A percentile compares a stretch with the other conserved stretches of the same genome.
These are phyloP conservation scores for Mustelus asterias DNA, from an alignment of 2,113 vertebrate species.

Conservation along the genomic window DNA sequence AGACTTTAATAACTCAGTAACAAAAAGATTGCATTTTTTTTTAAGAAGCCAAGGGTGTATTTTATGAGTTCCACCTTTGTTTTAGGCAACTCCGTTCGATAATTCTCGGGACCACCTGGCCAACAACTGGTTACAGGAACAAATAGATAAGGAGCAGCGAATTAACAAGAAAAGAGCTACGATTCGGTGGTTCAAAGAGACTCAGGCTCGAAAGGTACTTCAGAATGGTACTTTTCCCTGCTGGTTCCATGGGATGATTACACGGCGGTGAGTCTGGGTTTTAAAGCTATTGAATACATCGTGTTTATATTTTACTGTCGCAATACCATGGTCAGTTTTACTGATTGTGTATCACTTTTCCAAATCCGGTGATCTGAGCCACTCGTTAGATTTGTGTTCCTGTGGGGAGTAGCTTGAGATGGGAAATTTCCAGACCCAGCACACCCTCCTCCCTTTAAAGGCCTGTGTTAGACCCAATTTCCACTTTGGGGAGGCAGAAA, in stretches of 20 bases:
- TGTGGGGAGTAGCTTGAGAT: background rate
- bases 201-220: slow-evolving; percentile 56
- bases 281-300: background rate
- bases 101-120: slow-evolving; percentile 49
- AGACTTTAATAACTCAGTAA: background rate
- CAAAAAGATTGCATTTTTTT: background rate
- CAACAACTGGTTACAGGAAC: slow-evolving; percentile 13
- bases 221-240: slow-evolving; percentile 57
- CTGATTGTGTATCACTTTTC: background rate
- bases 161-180: slow-evolving; percentile 55
- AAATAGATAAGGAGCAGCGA: slow-evolving; percentile 47
- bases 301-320: background rate
- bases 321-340: background rate
- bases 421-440: background rate
- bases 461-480: too few relatives aligned
- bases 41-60: background rate
- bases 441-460: too few relatives aligned
- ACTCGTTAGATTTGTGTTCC: background rate
- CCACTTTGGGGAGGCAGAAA: too few relatives aligned
- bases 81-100: slow-evolving; percentile 60
- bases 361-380: background rate
- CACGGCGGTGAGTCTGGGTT: slow-evolving; percentile 52
- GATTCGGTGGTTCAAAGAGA: slow-evolving; percentile 63
- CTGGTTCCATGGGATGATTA: slow-evolving; percentile 67
- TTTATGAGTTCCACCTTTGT: background rate